Conservation (phyloP, 2,888 invertebrate species). For the Amphipoea oculea region DNA sequence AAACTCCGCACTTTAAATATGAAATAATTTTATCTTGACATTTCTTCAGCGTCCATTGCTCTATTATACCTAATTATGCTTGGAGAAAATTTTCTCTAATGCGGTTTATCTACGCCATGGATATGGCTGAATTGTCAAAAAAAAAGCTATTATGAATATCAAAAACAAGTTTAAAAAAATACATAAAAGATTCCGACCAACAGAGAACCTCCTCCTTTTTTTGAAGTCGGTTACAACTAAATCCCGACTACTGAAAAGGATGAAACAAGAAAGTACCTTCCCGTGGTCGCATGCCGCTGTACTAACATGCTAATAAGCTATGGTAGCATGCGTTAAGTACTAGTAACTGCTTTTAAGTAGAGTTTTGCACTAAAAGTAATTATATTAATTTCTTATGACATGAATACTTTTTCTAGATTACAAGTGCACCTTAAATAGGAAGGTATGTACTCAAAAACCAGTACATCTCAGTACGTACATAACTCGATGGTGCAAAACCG, state of each 20-base stretch:
- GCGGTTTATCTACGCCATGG: not conserved
- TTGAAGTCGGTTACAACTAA: too few species aligned
- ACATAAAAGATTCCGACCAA: too few species aligned
- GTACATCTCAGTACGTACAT: not conserved
- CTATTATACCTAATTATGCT: not conserved
- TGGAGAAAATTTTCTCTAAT: not conserved
- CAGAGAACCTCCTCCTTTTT: too few species aligned
- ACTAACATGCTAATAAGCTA: too few species aligned
- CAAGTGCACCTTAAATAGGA: too few species aligned
- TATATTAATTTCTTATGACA: not conserved
- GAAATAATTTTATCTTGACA: not conserved
- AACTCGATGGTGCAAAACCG: constrained; percentile 24
- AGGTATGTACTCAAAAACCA: not conserved
- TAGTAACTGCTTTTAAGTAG: too few species aligned
- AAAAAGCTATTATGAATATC: not conserved
- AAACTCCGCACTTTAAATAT: not conserved
- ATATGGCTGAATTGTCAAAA: not conserved
- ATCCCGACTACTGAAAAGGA: too few species aligned
- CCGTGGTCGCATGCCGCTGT: too few species aligned
- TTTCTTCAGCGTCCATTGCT: not conserved
- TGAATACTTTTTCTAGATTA: not conserved
- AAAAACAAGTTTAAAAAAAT: too few species aligned
- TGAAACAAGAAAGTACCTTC: too few species aligned
- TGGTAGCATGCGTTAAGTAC: too few species aligned
- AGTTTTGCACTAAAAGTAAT: not conserved